phyloP scores from a whole-genome alignment of 2,797 vertebrate genomes.

The Setipinna tenuifilis region DNA sequence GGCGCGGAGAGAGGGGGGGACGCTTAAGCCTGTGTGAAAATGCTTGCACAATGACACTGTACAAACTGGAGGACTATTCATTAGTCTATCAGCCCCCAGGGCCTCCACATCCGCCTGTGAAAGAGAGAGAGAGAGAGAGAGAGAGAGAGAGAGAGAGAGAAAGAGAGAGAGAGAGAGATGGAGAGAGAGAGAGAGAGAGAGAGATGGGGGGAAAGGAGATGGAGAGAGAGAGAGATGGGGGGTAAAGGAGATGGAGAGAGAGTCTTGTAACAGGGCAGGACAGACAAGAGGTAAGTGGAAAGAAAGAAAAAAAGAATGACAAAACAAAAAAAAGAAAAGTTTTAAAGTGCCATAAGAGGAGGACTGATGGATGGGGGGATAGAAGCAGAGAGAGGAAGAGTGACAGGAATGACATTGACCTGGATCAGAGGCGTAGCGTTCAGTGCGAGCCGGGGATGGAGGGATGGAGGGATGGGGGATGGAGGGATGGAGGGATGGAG shows the following conservation, averaged over 20 bases:
- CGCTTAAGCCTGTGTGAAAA: conserved; percentile 24
- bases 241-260: background rate
- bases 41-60: conserved; percentile 15
- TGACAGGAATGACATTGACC: background rate
- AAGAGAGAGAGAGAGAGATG: background rate
- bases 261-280: too few relatives aligned
- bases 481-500: too few relatives aligned
- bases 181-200: background rate
- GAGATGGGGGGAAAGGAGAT: background rate
- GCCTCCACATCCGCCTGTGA: conserved; percentile 2
- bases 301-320: too few relatives aligned
- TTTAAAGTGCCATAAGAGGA: background rate
- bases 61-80: conserved; percentile 24
- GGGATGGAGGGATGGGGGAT: too few relatives aligned
- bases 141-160: background rate
- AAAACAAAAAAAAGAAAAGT: background rate
- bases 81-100: conserved; percentile 23
- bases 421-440: background rate
- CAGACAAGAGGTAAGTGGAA: too few relatives aligned
- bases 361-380: background rate
- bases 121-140: too few relatives aligned
- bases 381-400: too few relatives aligned
- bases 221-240: background rate
- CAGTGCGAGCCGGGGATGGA: background rate
- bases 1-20: background rate